A percentile compares a stretch with the other conserved stretches of the same genome.
phyloP scores from a whole-genome alignment of 2,888 invertebrate species.

The Athetis lepigone region DNA sequence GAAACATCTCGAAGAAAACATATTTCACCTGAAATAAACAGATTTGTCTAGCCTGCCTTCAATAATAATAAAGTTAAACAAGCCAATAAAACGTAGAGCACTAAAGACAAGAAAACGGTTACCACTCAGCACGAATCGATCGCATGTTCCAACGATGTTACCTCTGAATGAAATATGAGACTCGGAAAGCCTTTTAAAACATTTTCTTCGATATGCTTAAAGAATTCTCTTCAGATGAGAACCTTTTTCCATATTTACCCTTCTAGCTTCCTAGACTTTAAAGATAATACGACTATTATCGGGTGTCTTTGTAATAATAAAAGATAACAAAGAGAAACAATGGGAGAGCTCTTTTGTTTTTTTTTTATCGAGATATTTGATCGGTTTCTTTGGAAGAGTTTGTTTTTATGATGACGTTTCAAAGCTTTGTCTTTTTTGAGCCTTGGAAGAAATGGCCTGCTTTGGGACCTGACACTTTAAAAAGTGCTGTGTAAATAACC shows the following conservation, averaged over 20 bases:
- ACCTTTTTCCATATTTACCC: slow-evolving; percentile 18
- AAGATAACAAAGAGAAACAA: background rate
- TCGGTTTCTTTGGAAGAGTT: background rate
- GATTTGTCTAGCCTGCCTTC: slow-evolving; percentile 14
- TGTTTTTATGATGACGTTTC: background rate
- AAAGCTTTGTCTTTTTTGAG: background rate
- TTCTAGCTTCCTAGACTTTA: slow-evolving; percentile 9
- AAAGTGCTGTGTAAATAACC: too few species aligned
- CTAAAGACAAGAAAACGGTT: slow-evolving; percentile 50
- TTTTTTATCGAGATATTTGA: background rate
- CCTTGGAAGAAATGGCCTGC: too few species aligned
- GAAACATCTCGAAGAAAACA: background rate
- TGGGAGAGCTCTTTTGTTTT: background rate
- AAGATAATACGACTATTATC: slow-evolving; percentile 4
- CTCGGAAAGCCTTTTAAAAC: slow-evolving; percentile 61
- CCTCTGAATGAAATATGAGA: slow-evolving; percentile 63
- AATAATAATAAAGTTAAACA: slow-evolving; percentile 50
- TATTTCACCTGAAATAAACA: slow-evolving; percentile 18
- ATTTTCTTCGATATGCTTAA: slow-evolving; percentile 48
- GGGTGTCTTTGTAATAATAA: background rate
- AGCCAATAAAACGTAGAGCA: slow-evolving; percentile 44
- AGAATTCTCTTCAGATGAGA: slow-evolving; percentile 25
- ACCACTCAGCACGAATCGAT: slow-evolving; percentile 52
- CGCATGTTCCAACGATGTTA: slow-evolving; percentile 30
- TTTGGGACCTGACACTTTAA: too few species aligned